These are phyloP conservation scores for Myotis lucifugus DNA, from an alignment of 2,113 vertebrate genomes.

Conservation along the genomic window DNA sequence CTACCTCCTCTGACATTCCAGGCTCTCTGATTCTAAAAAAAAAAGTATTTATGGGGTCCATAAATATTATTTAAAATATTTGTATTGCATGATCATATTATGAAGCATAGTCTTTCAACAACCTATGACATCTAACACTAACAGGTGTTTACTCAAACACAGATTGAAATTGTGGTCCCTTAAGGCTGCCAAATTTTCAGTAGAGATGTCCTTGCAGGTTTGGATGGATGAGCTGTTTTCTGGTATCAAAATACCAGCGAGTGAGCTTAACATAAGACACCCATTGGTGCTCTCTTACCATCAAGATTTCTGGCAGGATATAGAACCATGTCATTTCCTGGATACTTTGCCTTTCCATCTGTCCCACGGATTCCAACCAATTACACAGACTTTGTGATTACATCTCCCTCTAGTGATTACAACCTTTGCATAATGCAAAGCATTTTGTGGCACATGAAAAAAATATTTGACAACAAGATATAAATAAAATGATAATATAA, in stretches of 20 bases:
- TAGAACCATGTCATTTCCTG: conserved; percentile 19
- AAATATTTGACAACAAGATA: background rate
- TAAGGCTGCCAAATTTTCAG: conserved; percentile 40
- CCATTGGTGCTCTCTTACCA: conserved; percentile 15
- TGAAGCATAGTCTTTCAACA: background rate
- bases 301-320: conserved; percentile 32
- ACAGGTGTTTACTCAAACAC: conserved; percentile 44
- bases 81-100: background rate
- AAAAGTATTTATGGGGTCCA: background rate
- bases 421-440: background rate
- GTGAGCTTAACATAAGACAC: conserved; percentile 9
- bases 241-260: conserved; percentile 53
- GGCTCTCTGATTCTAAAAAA: background rate
- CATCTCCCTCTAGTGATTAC: conserved; percentile 71
- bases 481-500: background rate
- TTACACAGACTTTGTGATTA: conserved; percentile 48
- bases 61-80: conserved; percentile 41
- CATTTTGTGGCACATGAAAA: background rate
- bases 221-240: conserved; percentile 51
- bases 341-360: conserved; percentile 10
- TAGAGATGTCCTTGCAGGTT: conserved; percentile 50
- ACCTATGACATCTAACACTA: conserved; percentile 35
- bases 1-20: background rate
- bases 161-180: conserved; percentile 44
- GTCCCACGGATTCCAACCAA: background rate